Evolutionary conservation across 2,113 vertebrate genomes (phyloP).

Genomic region (Brachypodius melanocephalos): DNA sequence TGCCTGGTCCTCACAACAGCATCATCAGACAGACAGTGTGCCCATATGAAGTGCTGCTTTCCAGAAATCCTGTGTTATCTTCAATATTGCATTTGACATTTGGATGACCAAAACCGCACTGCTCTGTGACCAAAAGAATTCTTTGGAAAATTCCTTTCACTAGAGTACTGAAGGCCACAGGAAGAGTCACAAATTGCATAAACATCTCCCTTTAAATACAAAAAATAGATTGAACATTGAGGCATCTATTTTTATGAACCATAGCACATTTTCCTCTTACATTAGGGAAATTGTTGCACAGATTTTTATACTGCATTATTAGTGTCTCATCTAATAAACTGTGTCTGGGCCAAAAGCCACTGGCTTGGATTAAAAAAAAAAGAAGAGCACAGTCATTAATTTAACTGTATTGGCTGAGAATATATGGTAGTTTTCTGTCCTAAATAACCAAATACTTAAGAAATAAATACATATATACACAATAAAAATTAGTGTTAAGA

Average conservation of each 20-base stretch:
- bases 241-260: neutral
- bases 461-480: neutral
- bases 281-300: neutral
- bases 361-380: neutral
- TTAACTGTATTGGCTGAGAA: neutral
- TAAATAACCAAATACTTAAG: neutral
- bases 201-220: neutral
- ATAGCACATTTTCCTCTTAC: neutral
- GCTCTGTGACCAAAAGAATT: neutral
- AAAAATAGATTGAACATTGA: neutral
- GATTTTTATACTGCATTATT: neutral
- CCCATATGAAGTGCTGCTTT: neutral
- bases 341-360: neutral
- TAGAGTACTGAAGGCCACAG: neutral
- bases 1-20: neutral
- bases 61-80: neutral
- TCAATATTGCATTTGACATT: neutral
- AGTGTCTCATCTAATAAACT: neutral
- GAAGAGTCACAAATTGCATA: neutral
- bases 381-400: neutral
- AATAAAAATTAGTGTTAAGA: neutral
- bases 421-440: neutral
- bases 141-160: neutral
- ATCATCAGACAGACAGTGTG: neutral
- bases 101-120: neutral